A percentile compares a stretch with the other conserved stretches of the same genome.
Conservation (phyloP, 2,797 vertebrate genomes). For the Cryptoblepharus egeriae region DNA sequence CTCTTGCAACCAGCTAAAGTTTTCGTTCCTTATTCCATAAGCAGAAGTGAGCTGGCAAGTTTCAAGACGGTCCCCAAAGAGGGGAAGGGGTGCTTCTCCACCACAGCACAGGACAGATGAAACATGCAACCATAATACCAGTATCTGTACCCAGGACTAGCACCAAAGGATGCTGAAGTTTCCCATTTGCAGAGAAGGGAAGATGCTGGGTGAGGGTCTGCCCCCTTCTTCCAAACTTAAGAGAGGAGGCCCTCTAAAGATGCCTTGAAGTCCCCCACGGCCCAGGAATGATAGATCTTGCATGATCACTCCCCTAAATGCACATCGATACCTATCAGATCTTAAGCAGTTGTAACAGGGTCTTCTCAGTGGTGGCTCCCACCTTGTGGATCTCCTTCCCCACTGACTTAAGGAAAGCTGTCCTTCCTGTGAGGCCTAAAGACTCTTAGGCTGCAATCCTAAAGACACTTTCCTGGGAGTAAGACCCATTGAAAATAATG, state of each 20-base stretch:
- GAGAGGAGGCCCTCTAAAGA: neutral
- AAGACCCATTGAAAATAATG: too few relatives aligned
- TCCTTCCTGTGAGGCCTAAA: too few relatives aligned
- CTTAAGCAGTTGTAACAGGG: too few relatives aligned
- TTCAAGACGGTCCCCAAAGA: too few relatives aligned
- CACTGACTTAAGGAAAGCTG: too few relatives aligned
- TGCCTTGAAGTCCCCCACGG: neutral
- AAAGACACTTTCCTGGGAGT: too few relatives aligned
- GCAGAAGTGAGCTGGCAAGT: neutral
- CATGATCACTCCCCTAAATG: too few relatives aligned
- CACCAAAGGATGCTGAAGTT: neutral
- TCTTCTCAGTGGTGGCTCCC: too few relatives aligned
- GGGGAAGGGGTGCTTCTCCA: neutral
- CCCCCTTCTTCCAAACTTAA: neutral
- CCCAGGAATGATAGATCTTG: neutral
- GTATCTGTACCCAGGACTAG: neutral
- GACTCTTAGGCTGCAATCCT: too few relatives aligned
- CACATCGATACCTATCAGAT: too few relatives aligned
- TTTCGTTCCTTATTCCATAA: constrained; percentile 12
- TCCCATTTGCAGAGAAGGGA: too few relatives aligned
- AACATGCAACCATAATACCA: neutral
- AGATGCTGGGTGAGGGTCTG: neutral
- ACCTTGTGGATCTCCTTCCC: too few relatives aligned
- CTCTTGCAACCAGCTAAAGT: neutral
- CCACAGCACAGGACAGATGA: neutral